phyloP scores from a whole-genome alignment of 2,888 invertebrate species.

The Atethmia centrago region DNA sequence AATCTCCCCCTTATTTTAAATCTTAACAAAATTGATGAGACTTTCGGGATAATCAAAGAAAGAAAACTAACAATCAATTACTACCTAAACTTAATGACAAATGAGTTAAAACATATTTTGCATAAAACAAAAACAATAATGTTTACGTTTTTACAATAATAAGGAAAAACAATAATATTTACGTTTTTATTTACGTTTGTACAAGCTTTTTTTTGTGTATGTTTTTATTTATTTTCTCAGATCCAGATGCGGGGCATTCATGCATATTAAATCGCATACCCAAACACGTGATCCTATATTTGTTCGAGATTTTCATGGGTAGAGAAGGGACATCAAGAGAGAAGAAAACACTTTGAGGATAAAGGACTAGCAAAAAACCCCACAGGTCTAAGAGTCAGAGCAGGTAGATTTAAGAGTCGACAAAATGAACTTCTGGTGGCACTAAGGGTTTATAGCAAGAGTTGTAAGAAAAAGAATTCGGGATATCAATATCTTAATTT shows the following conservation, averaged over 20 bases:
- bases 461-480: too few species aligned
- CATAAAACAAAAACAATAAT: neutral
- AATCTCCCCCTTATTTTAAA: neutral
- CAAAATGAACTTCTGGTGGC: neutral
- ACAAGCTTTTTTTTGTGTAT: neutral
- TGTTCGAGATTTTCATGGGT: neutral
- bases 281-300: neutral
- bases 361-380: neutral
- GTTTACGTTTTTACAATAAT: neutral
- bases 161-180: neutral
- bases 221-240: neutral
- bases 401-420: neutral
- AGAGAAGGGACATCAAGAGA: neutral
- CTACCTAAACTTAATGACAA: neutral
- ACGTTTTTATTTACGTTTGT: too few species aligned
- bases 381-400: neutral
- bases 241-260: neutral
- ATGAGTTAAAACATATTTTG: neutral
- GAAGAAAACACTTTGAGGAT: neutral
- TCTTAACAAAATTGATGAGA: neutral
- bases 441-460: neutral
- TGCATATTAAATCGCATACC: neutral
- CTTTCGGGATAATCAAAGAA: neutral
- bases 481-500: too few species aligned
- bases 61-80: neutral